Evolutionary conservation across 1,140 invertebrate genomes (phyloP).

Genomic region (Pentalonia nigronervosa): DNA sequence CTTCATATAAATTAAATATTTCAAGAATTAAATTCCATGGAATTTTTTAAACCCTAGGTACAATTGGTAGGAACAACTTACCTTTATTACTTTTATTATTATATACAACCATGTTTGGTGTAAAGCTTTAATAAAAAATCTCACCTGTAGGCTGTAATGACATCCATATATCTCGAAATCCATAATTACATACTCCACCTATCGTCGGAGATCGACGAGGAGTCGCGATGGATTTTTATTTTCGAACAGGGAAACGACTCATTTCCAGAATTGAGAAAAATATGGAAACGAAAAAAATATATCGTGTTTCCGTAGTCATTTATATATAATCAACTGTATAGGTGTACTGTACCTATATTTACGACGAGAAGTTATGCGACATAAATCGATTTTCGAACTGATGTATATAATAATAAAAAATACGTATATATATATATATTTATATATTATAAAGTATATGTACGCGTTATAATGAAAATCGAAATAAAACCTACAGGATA

Average conservation of each 20-base stretch:
- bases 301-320: background rate
- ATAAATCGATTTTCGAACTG: conserved; percentile 7
- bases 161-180: no score
- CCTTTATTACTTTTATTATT: no score
- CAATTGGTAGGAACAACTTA: no score
- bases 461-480: background rate
- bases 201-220: background rate
- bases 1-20: no score
- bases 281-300: background rate
- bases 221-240: background rate
- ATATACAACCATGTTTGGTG: no score
- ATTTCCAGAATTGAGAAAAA: background rate
- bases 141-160: background rate
- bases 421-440: no score
- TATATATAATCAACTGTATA: background rate
- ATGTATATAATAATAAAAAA: background rate
- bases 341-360: background rate
- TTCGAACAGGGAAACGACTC: background rate
- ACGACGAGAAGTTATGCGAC: background rate
- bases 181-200: background rate
- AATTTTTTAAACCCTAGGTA: no score
- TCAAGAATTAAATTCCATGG: no score
- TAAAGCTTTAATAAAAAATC: no score
- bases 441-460: background rate
- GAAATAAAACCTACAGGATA: conserved; percentile 3